phyloP scores from a whole-genome alignment of 2,113 vertebrate genomes.

The Macroglossus sobrinus region DNA sequence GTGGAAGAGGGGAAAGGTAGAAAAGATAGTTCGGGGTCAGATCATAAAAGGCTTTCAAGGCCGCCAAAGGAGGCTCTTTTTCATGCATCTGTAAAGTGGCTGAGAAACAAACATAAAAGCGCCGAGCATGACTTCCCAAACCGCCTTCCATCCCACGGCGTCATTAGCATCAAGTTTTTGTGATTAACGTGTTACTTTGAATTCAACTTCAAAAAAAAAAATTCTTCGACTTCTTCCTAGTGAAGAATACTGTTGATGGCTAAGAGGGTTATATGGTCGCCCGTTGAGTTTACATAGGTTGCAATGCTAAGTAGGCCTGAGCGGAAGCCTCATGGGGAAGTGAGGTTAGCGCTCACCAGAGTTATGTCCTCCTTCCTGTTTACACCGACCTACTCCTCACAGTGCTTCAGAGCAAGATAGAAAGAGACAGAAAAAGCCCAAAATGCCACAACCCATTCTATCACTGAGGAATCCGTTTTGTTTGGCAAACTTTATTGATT shows the following conservation, averaged over 20 bases:
- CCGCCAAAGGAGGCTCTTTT: background rate
- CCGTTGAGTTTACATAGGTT: constrained; percentile 83
- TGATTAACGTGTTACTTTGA: constrained; percentile 64
- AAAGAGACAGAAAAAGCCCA: background rate
- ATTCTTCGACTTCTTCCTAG: constrained; percentile 77
- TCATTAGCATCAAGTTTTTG: constrained; percentile 42
- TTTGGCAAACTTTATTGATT: background rate
- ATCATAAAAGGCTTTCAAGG: background rate
- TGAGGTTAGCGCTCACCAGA: constrained; percentile 75
- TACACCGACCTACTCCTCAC: constrained; percentile 81
- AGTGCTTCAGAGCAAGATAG: constrained; percentile 70
- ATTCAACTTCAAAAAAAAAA: constrained; percentile 64
- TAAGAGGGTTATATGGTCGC: constrained; percentile 78
- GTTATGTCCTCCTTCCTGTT: constrained; percentile 80
- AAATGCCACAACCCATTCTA: background rate
- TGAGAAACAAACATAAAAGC: background rate
- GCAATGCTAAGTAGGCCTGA: constrained; percentile 82
- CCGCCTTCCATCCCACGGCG: background rate
- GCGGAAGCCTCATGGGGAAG: constrained; percentile 79
- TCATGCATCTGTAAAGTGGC: too few species aligned
- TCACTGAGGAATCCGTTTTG: background rate
- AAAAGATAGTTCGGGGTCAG: background rate
- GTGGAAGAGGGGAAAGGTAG: rapidly evolving
- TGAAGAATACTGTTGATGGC: constrained; percentile 81
- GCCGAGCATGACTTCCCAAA: background rate